phyloP scores from a whole-genome alignment of 2,113 vertebrate species.

The Mastomys coucha region DNA sequence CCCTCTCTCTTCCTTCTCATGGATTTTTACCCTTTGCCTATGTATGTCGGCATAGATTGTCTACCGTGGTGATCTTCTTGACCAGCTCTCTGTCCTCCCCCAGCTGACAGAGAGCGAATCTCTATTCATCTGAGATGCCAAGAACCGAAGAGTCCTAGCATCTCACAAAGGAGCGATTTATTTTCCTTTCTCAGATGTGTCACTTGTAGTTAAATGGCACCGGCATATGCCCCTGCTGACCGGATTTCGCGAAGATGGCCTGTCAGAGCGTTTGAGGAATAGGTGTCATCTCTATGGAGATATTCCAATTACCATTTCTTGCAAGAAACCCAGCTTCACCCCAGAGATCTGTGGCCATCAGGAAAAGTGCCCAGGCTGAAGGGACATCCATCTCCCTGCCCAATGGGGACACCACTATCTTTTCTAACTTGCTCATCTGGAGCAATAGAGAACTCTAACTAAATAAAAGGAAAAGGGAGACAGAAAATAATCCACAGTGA shows the following conservation, averaged over 20 bases:
- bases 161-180: constrained; percentile 67
- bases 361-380: constrained; percentile 80
- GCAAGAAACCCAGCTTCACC: constrained; percentile 63
- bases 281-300: constrained; percentile 78
- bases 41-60: neutral
- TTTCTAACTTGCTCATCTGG: constrained; percentile 82
- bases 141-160: constrained; percentile 2
- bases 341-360: constrained; percentile 78
- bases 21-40: neutral
- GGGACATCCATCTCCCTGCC: constrained; percentile 83
- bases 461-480: constrained; percentile 86
- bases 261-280: constrained; percentile 83
- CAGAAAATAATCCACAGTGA: constrained; percentile 84
- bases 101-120: constrained; percentile 47
- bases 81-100: neutral
- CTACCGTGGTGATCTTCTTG: neutral
- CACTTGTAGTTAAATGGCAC: constrained; percentile 42
- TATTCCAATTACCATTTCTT: constrained; percentile 80
- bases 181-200: constrained; percentile 79
- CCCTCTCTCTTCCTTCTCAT: neutral
- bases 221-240: constrained; percentile 62
- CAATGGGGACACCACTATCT: constrained; percentile 80
- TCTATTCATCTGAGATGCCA: constrained; percentile 16
- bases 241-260: constrained; percentile 75
- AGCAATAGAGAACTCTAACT: constrained; percentile 82